A percentile compares a stretch with the other conserved stretches of the same genome.
phyloP scores from a whole-genome alignment of 2,888 invertebrate species.

The Paralinhomoeus sp. region DNA sequence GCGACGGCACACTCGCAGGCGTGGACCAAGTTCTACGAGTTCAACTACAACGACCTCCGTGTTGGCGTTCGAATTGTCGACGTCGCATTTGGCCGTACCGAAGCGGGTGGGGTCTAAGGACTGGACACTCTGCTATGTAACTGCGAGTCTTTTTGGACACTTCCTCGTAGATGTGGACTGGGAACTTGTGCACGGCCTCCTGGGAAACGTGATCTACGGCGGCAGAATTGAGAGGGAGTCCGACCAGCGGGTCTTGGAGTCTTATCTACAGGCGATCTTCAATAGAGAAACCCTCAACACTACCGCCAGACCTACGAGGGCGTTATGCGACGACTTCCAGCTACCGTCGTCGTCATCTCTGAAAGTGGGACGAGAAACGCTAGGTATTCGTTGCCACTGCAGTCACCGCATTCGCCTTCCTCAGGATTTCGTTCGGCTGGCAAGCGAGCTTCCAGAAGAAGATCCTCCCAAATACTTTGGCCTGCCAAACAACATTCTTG shows the following conservation, averaged over 20 bases:
- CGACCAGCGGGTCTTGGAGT: conserved; percentile 43
- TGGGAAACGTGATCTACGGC: conserved; percentile 57
- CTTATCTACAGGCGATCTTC: conserved; percentile 38
- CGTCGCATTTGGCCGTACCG: conserved; percentile 24
- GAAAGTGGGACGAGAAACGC: conserved; percentile 25
- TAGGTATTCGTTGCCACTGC: no score
- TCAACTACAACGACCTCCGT: conserved; percentile 53
- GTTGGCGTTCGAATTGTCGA: conserved; percentile 46
- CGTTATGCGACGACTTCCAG: conserved; percentile 32
- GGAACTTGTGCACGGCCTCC: conserved; percentile 51
- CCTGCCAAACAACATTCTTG: conserved; percentile 60
- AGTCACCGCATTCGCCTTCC: neutral
- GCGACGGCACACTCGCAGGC: conserved; percentile 40
- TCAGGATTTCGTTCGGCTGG: conserved; percentile 39
- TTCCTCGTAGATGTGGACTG: conserved; percentile 36
- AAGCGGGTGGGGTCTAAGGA: no score
- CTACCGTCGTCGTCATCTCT: conserved; percentile 36
- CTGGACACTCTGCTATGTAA: no score
- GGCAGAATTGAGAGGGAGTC: conserved; percentile 56
- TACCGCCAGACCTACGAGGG: neutral
- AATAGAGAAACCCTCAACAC: conserved; percentile 18
- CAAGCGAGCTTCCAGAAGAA: conserved; percentile 44
- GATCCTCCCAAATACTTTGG: conserved; percentile 56
- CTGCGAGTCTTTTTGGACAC: no score
- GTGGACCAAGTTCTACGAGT: conserved; percentile 71